phyloP scores from a whole-genome alignment of 1,140 invertebrate species.

The Anoplophora glabripennis region DNA sequence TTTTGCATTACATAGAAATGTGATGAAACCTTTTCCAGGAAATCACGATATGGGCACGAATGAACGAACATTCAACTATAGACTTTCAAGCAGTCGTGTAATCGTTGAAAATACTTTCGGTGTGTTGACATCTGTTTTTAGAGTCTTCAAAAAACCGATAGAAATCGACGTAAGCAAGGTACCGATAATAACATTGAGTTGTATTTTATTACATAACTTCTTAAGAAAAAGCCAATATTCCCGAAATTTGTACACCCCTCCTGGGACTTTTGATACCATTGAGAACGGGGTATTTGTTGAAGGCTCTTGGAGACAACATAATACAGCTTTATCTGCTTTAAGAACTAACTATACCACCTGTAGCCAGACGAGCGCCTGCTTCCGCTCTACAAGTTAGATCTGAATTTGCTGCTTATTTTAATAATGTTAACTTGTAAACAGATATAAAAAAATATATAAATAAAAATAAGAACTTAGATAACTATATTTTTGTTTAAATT shows the following conservation, averaged over 20 bases:
- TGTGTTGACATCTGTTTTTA: conserved; percentile 4
- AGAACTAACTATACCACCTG: not conserved
- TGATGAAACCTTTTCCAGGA: conserved; percentile 45
- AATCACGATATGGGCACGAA: conserved; percentile 20
- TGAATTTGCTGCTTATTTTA: not conserved
- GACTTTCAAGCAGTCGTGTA: not conserved
- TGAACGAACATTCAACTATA: conserved; percentile 36
- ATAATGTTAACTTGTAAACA: not conserved
- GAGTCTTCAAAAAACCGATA: conserved; percentile 1
- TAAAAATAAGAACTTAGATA: too few relatives aligned
- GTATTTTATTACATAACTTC: too few relatives aligned
- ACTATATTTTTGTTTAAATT: too few relatives aligned
- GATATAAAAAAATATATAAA: not conserved
- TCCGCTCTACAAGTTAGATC: not conserved
- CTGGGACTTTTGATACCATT: too few relatives aligned
- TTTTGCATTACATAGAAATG: conserved; percentile 38
- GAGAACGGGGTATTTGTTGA: too few relatives aligned
- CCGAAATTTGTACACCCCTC: too few relatives aligned
- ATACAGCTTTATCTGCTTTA: too few relatives aligned
- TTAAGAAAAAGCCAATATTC: too few relatives aligned
- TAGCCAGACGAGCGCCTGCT: not conserved
- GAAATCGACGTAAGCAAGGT: conserved; percentile 5
- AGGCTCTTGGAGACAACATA: too few relatives aligned
- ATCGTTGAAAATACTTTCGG: conserved; percentile 7
- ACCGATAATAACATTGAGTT: not conserved